Evolutionary conservation across 2,888 invertebrate species (phyloP).

Genomic region (Oligia fasciuncula): DNA sequence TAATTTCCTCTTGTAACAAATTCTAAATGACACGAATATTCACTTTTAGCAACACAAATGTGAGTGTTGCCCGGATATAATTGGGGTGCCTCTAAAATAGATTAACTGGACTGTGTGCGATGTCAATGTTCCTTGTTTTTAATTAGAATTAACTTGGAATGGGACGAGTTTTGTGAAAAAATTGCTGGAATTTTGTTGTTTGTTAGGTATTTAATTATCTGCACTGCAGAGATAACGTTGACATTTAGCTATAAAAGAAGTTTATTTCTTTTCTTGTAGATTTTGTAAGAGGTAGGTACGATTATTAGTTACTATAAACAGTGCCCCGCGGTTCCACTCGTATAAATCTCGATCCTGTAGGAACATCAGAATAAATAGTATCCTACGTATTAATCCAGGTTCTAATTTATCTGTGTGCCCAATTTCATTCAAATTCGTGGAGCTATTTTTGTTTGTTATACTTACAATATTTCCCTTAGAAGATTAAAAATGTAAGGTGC

Average conservation of each 20-base stretch:
- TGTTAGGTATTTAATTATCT: conserved; percentile 11
- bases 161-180: conserved; percentile 17
- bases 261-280: not conserved
- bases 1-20: conserved; percentile 18
- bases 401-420: no score
- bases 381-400: no score
- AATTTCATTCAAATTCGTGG: no score
- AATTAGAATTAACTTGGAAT: conserved; percentile 55
- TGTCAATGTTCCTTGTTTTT: conserved; percentile 52
- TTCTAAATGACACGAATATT: conserved; percentile 40
- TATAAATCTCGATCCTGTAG: no score
- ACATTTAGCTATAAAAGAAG: not conserved
- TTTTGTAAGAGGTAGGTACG: no score
- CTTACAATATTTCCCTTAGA: no score
- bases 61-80: conserved; percentile 38
- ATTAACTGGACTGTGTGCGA: conserved; percentile 52
- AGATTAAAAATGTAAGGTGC: no score
- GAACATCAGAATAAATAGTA: no score
- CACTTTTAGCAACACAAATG: conserved; percentile 28
- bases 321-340: no score
- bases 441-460: no score
- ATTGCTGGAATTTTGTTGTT: conserved; percentile 14
- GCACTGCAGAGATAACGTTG: not conserved
- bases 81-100: conserved; percentile 34
- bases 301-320: no score